Evolutionary conservation across 2,888 invertebrate genomes (phyloP), one percentile per base, ranked within the genome.

Genomic region (Hipparchia sbordonii): DNA sequence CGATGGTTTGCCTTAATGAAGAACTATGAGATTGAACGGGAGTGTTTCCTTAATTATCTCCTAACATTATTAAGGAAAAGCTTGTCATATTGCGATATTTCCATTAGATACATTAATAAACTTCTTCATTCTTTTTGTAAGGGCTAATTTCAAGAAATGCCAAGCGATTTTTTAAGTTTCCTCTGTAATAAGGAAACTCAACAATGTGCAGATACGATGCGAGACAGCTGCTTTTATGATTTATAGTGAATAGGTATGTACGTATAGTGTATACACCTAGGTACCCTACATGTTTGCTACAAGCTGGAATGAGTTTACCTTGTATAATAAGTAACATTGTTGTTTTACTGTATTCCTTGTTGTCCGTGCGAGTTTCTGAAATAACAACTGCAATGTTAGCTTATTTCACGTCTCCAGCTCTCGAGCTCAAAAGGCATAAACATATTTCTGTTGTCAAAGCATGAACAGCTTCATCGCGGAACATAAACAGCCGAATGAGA

Each of bases 311-410:
- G 10, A 67, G 68, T 68, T 68, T 67, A 46, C 57, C 6, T 59
- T 59, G 12, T 48, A 60, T 67, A 67, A 2, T 10, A 8, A 13
- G 23, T 10, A 67, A 48, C 59, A 51, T 59, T 60, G 68, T 68
- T 68, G 68, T 59, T 68, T 59, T 60, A 60, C 48, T 60, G 59
- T 57, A n/a, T 59, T 51, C 46, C 23, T 12, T 59, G 59, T 68
- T 60, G 59, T 59, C 68, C 46, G 63, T 6, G n/a, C 23, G 33
- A 68, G 48, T 68, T 60, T 48, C 48, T 59, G 9, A 51, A 57
- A 68, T 51, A 68, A 60, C 68, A 68, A 68, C 23, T 51, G 52
- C 60, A 51, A 68, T 59, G 68, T 68, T 48, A 48, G 48, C 33
- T 68, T 68, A 59, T 68, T 59, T 48, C 56, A 57, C 67, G 51